phyloP scores from a whole-genome alignment of 2,113 vertebrate genomes.

The Bubo bubo region DNA sequence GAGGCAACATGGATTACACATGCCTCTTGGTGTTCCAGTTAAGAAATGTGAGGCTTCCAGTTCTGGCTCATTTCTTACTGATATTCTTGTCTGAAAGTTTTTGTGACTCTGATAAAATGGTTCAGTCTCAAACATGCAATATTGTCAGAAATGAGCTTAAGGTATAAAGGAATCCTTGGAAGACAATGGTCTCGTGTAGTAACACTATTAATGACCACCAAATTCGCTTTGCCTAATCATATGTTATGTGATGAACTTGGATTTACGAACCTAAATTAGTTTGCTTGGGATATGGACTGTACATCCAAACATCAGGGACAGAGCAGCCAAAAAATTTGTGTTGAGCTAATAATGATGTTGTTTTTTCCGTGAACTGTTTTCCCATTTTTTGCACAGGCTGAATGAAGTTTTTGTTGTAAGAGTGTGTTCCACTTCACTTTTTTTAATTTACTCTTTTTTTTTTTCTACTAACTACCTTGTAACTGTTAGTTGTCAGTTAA shows the following conservation, averaged over 20 bases:
- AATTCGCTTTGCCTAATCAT: neutral
- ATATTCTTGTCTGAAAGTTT: neutral
- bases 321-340: neutral
- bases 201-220: neutral
- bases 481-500: neutral
- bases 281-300: neutral
- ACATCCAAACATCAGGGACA: neutral
- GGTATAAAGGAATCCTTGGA: neutral
- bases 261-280: neutral
- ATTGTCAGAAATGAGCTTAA: neutral
- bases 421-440: neutral
- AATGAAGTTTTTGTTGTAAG: slow-evolving; percentile 23
- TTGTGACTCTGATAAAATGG: neutral
- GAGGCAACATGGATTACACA: neutral
- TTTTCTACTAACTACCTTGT: neutral
- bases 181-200: fast-evolving
- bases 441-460: neutral
- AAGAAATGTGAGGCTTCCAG: neutral
- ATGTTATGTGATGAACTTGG: neutral
- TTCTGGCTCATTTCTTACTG: neutral
- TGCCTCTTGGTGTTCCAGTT: neutral
- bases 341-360: slow-evolving; percentile 15
- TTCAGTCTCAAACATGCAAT: neutral
- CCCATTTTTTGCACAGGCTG: neutral
- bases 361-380: neutral